phyloP scores from a whole-genome alignment of 2,797 vertebrate species.

The Acrossocheilus fasciatus region DNA sequence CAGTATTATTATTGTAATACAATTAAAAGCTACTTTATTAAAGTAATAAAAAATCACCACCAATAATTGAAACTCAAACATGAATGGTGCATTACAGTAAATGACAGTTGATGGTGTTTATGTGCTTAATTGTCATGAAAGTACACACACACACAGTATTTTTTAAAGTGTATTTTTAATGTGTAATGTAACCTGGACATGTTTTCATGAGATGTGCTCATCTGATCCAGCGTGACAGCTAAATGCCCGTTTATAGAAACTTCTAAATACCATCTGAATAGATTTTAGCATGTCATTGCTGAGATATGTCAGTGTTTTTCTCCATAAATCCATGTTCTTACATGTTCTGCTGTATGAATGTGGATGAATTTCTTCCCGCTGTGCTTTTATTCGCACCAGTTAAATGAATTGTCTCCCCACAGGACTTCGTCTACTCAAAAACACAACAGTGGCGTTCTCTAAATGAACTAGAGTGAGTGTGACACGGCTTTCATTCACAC shows the following conservation, averaged over 20 bases:
- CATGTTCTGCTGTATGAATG: slow-evolving; percentile 25
- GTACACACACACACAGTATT: not conserved
- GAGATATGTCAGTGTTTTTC: slow-evolving; percentile 41
- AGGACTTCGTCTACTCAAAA: slow-evolving; percentile 23
- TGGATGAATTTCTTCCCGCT: slow-evolving; percentile 38
- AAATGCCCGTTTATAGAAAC: not conserved
- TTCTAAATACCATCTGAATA: slow-evolving; percentile 16
- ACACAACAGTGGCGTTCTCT: slow-evolving; percentile 20
- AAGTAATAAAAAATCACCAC: not conserved
- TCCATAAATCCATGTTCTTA: slow-evolving; percentile 71
- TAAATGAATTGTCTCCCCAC: slow-evolving; percentile 40
- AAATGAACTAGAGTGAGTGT: slow-evolving; percentile 71
- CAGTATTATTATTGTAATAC: not conserved
- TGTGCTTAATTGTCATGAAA: not conserved
- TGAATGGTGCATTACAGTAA: not conserved
- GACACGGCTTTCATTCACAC: slow-evolving; percentile 78
- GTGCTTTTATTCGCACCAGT: slow-evolving; percentile 44
- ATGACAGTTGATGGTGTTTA: not conserved
- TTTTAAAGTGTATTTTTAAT: not conserved
- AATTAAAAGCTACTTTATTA: not conserved
- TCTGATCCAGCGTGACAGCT: not conserved
- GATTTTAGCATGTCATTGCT: not conserved
- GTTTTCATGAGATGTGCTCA: not conserved
- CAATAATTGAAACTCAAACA: not conserved
- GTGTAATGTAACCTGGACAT: not conserved